A percentile compares a stretch with the other conserved stretches of the same genome.
Conservation (phyloP, 2,888 invertebrate genomes). For the Acleris emargana region DNA sequence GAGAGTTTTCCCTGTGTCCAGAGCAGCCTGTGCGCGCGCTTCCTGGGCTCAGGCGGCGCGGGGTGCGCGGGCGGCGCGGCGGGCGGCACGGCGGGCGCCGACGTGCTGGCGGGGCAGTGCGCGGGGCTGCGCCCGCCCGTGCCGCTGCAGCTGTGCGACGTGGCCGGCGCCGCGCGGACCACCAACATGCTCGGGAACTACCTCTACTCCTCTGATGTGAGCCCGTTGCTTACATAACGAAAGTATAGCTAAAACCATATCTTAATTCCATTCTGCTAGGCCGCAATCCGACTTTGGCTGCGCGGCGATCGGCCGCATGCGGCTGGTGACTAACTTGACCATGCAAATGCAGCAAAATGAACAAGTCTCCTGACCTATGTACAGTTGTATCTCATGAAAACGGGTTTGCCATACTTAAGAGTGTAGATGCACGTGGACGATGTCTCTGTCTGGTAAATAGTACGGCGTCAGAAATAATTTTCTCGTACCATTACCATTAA, state of each 20-base stretch:
- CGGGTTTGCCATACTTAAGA: too few species aligned
- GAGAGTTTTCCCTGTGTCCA: slow-evolving; percentile 41
- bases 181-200: slow-evolving; percentile 92
- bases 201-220: slow-evolving; percentile 87
- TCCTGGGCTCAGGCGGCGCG: slow-evolving; percentile 54
- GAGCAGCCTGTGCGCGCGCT: slow-evolving; percentile 74
- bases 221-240: slow-evolving; percentile 45
- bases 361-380: too few species aligned
- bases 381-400: too few species aligned
- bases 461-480: too few species aligned
- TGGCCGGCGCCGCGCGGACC: slow-evolving; percentile 90
- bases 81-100: slow-evolving; percentile 71
- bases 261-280: too few species aligned
- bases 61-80: slow-evolving; percentile 62
- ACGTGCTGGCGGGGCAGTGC: slow-evolving; percentile 76
- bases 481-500: too few species aligned
- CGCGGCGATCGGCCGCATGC: too few species aligned
- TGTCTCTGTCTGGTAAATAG: too few species aligned
- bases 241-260: background rate
- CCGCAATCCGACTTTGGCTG: too few species aligned
- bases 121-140: slow-evolving; percentile 75
- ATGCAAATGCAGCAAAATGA: too few species aligned
- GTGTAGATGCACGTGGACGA: too few species aligned
- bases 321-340: too few species aligned
- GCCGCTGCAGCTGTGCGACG: slow-evolving; percentile 91